phyloP scores from a whole-genome alignment of 2,888 invertebrate species.

The Harpagoxenus sublaevis region DNA sequence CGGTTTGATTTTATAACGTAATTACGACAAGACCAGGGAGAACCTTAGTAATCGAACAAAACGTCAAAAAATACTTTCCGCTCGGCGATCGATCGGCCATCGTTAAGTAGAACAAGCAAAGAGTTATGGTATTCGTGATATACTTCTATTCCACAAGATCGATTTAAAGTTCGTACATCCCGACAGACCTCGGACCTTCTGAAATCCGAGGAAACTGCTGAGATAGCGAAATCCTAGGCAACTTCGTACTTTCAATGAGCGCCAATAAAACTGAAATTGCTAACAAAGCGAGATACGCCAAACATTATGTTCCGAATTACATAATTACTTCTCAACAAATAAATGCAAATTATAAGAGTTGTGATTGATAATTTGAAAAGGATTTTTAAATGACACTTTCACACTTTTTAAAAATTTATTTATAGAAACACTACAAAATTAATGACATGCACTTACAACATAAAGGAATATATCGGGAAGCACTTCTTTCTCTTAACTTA shows the following conservation, averaged over 20 bases:
- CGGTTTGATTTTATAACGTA: constrained; percentile 16
- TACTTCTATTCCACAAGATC: constrained; percentile 59
- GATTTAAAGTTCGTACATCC: constrained; percentile 68
- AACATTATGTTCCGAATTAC: constrained; percentile 14
- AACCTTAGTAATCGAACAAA: background rate
- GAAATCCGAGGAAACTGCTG: constrained; percentile 65
- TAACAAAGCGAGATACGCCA: constrained; percentile 68
- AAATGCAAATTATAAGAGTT: background rate
- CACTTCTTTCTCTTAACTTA: constrained; percentile 7
- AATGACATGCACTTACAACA: background rate
- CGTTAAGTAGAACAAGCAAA: constrained; percentile 64
- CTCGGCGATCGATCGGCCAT: constrained; percentile 57
- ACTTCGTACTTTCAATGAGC: constrained; percentile 71
- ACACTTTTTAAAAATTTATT: background rate
- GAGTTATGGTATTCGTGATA: constrained; percentile 68
- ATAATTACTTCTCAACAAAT: background rate
- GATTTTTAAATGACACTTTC: background rate
- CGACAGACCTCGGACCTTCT: constrained; percentile 55
- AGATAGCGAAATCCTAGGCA: constrained; percentile 67
- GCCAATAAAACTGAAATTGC: constrained; percentile 74
- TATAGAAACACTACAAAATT: constrained; percentile 9
- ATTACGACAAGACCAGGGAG: background rate
- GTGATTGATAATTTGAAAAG: background rate
- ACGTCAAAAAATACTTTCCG: constrained; percentile 54
- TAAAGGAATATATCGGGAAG: constrained; percentile 20